Evolutionary conservation across 2,113 vertebrate species (phyloP), one percentile per base, ranked within the genome.

Genomic region (Spermophilus dauricus): DNA sequence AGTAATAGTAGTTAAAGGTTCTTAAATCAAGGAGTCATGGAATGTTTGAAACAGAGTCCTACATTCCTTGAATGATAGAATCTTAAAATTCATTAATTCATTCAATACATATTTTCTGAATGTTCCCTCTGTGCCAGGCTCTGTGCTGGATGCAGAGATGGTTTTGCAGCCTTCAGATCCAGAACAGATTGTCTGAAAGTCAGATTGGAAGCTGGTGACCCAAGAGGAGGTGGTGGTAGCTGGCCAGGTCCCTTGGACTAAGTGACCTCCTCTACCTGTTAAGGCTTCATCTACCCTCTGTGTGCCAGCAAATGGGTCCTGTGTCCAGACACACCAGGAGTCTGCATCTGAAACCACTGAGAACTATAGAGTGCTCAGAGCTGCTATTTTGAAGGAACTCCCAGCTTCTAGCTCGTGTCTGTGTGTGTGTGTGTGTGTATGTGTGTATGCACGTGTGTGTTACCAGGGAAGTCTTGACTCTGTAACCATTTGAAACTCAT

Each of bases 341-440:
- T 5, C 12, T 70, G 65, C 16, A 65, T 9, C 22, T 42, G 63
- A 22, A 63, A 7, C 32, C n/a, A 2, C 0, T 1, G 7, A 53
- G 42, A n/a, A 53, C 16, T n/a, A 0, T 20, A 10, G 8, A 22
- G 24, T 13, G 32, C 51, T 48, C 77, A 61, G 72, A 37, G 53
- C 42, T 63, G 53, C 51, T 39, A 5, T 20, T 8, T 14, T 53
- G 18, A 82, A 56, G 53, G 24, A 26, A 20, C 45, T 30, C 45
- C 12, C 12, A 0, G 8, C 22, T 8, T 4, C 3, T 14, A 8
- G 51, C 75, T 73, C 0, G 32, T 26, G 24, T 26, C 48, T 51
- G 48, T 51, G 48, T n/a, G 24, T 51, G 14, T 37, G 45, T 45
- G 45, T 8, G 42, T 45, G 42, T 42, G 5, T 42, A 1, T 42